phyloP scores from a whole-genome alignment of 2,797 vertebrate species.

The Sphenodon punctatus region DNA sequence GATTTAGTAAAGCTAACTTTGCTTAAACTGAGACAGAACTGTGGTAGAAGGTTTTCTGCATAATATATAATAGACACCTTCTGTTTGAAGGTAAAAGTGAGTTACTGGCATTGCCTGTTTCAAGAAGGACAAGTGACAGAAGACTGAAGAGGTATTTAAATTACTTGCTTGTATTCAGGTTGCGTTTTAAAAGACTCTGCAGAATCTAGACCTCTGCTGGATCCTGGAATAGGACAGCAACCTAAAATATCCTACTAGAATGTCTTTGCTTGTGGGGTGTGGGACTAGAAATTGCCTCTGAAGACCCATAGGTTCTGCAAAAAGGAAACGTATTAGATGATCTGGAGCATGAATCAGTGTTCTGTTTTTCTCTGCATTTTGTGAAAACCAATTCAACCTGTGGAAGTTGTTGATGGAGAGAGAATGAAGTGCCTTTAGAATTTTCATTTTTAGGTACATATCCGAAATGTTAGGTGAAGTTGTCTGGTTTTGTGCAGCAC shows the following conservation, averaged over 20 bases:
- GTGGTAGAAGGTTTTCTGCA: conserved; percentile 18
- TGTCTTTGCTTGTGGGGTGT: neutral
- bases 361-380: neutral
- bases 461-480: conserved; percentile 31
- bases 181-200: conserved; percentile 15
- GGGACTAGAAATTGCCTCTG: neutral
- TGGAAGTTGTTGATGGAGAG: conserved; percentile 25
- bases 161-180: conserved; percentile 16
- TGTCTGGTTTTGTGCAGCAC: conserved; percentile 14
- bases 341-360: conserved; percentile 9
- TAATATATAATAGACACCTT: conserved; percentile 1
- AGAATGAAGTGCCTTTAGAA: neutral
- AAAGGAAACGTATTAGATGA: neutral
- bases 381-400: neutral
- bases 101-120: conserved; percentile 16
- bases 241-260: conserved; percentile 5
- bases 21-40: neutral
- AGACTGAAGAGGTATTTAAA: neutral
- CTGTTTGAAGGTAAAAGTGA: neutral
- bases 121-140: neutral
- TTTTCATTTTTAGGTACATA: conserved; percentile 21
- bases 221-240: conserved; percentile 30
- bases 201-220: neutral
- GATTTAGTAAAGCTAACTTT: conserved; percentile 23
- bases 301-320: neutral